Percentiles rank a stretch among this genome's conserved stretches.
These are phyloP conservation scores for Silurus asotus DNA, from an alignment of 2,113 vertebrate species.

Conservation along the genomic window DNA sequence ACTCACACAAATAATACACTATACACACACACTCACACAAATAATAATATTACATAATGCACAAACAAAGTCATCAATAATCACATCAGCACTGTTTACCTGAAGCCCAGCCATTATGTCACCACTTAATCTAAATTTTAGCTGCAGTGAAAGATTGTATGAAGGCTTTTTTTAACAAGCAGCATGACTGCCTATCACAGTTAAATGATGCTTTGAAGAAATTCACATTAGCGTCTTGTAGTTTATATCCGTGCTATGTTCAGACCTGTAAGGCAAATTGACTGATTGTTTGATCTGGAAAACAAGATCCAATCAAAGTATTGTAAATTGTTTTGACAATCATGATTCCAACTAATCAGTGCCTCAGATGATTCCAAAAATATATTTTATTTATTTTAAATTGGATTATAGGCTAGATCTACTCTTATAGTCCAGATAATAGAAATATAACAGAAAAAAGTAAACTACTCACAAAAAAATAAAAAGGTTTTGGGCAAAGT, in stretches of 20 bases:
- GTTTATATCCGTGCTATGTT: background rate
- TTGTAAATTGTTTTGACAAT: background rate
- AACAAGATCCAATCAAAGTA: conserved; percentile 2
- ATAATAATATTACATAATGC: conserved; percentile 10
- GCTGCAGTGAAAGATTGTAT: background rate
- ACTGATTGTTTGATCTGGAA: background rate
- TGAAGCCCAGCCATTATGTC: conserved; percentile 17
- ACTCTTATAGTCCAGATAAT: background rate
- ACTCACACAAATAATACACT: conserved; percentile 48
- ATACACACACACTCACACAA: conserved; percentile 32
- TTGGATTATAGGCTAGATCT: background rate
- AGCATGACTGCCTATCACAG: background rate
- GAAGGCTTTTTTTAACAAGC: background rate
- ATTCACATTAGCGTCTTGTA: background rate
- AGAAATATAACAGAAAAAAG: background rate
- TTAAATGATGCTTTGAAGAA: background rate
- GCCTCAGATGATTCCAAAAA: background rate
- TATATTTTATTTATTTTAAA: background rate
- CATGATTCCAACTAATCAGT: conserved; percentile 8
- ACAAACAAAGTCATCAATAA: conserved; percentile 14
- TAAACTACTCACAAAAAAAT: conserved; percentile 6
- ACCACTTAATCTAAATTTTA: conserved; percentile 27
- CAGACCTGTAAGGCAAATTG: background rate
- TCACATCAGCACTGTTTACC: background rate
- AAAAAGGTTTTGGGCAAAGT: background rate